These are phyloP conservation scores for Lonchura striata DNA, from an alignment of 2,113 vertebrate genomes.

Conservation along the genomic window DNA sequence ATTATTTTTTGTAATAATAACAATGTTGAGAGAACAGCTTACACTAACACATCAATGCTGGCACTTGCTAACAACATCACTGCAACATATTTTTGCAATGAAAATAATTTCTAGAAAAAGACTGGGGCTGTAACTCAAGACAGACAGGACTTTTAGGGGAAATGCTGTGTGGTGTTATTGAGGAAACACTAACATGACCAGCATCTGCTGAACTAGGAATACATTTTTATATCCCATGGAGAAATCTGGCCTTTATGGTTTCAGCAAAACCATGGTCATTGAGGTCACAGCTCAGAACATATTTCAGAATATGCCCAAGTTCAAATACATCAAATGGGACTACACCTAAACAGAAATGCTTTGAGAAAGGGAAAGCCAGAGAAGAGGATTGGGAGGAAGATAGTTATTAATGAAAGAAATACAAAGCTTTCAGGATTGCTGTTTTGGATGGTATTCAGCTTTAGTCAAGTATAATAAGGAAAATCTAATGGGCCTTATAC, in stretches of 20 bases:
- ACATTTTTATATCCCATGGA: background rate
- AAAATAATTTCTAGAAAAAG: background rate
- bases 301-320: background rate
- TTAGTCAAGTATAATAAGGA: slow-evolving; percentile 10
- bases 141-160: background rate
- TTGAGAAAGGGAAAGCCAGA: background rate
- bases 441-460: background rate
- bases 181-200: background rate
- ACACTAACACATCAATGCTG: background rate
- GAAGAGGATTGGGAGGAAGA: background rate
- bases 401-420: background rate
- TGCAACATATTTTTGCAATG: background rate
- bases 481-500: background rate
- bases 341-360: background rate
- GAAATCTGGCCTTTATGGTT: background rate
- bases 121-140: background rate
- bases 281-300: background rate
- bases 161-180: background rate
- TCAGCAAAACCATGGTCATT: background rate
- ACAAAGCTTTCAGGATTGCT: background rate
- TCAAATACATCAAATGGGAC: background rate
- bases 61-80: background rate
- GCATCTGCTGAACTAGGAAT: background rate
- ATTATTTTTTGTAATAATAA: background rate
- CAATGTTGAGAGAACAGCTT: background rate